Evolutionary conservation across 2,113 vertebrate species (phyloP).

Genomic region (Petrocephalus zakoni): DNA sequence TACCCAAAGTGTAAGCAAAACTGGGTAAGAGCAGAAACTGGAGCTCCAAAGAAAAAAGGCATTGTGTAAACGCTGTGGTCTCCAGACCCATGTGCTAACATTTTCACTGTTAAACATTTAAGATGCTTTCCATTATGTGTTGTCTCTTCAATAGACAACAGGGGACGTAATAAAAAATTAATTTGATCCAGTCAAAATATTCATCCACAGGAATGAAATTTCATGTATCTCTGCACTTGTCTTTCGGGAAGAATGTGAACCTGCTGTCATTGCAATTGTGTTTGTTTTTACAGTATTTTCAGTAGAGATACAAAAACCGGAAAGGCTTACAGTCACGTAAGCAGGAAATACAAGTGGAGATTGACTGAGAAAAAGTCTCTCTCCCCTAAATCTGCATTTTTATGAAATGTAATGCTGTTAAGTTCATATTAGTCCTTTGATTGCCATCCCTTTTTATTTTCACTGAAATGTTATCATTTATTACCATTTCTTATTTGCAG

Average conservation of each 20-base stretch:
- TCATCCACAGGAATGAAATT: not conserved
- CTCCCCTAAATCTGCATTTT: not conserved
- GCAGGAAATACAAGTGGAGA: constrained; percentile 17
- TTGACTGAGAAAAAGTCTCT: not conserved
- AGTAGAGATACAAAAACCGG: constrained; percentile 21
- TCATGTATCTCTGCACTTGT: not conserved
- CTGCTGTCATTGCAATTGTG: not conserved
- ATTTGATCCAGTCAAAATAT: not conserved
- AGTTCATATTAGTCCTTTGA: not conserved
- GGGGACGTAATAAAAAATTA: not conserved
- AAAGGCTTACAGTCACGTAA: constrained; percentile 9
- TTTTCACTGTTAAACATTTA: constrained; percentile 1
- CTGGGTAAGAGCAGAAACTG: not conserved
- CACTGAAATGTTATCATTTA: not conserved
- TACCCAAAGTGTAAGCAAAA: not conserved
- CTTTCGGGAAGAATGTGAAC: not conserved
- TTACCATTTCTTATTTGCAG: not conserved
- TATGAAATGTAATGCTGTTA: not conserved
- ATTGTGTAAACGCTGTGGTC: not conserved
- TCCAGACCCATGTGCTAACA: not conserved
- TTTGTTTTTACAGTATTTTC: constrained; percentile 20
- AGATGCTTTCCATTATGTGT: not conserved
- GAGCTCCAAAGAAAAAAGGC: not conserved
- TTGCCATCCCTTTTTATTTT: not conserved
- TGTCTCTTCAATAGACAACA: not conserved